Base-by-base conservation (phyloP, 1,140 invertebrate species). In the Pogonognathellus flavescens region DNA sequence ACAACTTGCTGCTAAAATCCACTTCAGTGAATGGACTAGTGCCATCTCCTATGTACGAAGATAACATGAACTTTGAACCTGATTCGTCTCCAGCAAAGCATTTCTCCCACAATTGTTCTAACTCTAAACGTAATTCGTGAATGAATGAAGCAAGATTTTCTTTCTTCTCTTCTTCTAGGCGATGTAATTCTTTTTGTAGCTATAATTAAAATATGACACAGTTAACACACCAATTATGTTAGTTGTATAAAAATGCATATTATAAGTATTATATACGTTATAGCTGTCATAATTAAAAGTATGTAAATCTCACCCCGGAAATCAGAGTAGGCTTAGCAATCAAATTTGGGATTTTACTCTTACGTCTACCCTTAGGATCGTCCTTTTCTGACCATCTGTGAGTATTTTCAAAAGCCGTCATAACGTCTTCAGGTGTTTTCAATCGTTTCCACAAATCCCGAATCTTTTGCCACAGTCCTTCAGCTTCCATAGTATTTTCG, bases 371-470 rank as follows among this genome's bases (percentile, higher is more conserved):
- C 18, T 16, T 13, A 16, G 16, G 11, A 53, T 14, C n/a, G 16
- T 18, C 59, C 13, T 49, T 25, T 62, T 76, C 31, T 80, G 80
- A 18, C 55, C 84, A 60, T 72, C n/a, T 14, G 85, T 84, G 55
- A 22, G 66, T 80, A 4, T 70, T 53, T 41, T 70, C 57, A 76
- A 84, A 86, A 18, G 84, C 59, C 22, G 10, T 20, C 8, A 18
- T 66, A 49, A 85, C n/a, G 0, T 84, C 83, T 49, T 85, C 87
- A 25, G 66, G 70, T 5, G 55, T 82, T 84, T 70, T 84, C 2
- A 87, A 25, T 83, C 87, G 22, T n/a, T 83, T 83, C 87, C 87
- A 87, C n/a, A 87, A 81, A 16, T 87, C 87, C 16, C 80, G 55
- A 82, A 87, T 87, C 22, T 66, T 84, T 59, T 72, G 53, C 84